phyloP scores from a whole-genome alignment of 2,113 vertebrate genomes.

The Lipotes vexillifer region DNA sequence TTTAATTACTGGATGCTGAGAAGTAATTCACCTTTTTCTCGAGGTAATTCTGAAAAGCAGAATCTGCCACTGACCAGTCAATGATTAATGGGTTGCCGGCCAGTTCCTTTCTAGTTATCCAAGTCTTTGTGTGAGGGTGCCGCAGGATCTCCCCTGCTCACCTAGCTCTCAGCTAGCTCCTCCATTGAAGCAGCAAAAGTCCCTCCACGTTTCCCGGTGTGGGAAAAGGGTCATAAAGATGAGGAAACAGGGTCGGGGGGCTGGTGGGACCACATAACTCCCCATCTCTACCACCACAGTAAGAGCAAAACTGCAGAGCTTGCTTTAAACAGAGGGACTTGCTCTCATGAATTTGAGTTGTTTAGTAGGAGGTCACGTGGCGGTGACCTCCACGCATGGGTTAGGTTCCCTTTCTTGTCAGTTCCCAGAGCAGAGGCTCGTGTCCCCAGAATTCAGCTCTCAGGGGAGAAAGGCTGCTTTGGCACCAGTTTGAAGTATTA shows the following conservation, averaged over 20 bases:
- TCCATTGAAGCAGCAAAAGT: not conserved
- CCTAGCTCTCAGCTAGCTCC: not conserved
- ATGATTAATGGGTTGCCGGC: not conserved
- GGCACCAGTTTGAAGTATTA: not conserved
- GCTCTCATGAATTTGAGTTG: not conserved
- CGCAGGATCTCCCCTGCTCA: fast-evolving
- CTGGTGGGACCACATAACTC: not conserved
- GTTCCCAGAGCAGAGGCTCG: not conserved
- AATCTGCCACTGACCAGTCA: not conserved
- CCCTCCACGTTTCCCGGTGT: fast-evolving
- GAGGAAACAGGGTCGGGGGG: not conserved
- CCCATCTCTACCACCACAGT: not conserved
- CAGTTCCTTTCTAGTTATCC: not conserved
- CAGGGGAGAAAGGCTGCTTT: not conserved
- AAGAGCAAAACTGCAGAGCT: not conserved
- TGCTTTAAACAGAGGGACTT: not conserved
- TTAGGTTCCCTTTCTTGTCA: not conserved
- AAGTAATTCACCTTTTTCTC: not conserved
- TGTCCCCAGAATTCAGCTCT: not conserved
- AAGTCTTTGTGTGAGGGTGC: not conserved
- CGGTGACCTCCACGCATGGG: not conserved
- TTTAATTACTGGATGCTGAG: not conserved
- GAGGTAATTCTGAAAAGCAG: not conserved
- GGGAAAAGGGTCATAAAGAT: not conserved
- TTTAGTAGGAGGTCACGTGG: not conserved